phyloP scores from a whole-genome alignment of 2,797 vertebrate genomes.

The Distichodus sexfasciatus region DNA sequence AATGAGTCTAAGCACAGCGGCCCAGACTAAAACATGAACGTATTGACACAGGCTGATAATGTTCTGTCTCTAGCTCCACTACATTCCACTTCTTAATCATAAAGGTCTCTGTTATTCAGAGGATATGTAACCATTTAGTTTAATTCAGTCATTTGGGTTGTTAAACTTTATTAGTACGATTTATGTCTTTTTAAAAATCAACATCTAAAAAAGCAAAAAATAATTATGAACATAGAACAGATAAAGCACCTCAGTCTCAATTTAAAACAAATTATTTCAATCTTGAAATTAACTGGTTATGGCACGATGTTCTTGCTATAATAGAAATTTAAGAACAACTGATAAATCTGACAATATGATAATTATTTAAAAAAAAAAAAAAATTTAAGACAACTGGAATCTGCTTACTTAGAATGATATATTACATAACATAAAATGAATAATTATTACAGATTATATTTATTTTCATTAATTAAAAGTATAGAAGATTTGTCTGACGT shows the following conservation, averaged over 20 bases:
- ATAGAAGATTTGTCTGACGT: too few relatives aligned
- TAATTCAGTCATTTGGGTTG: too few relatives aligned
- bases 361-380: background rate
- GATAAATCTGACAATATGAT: too few relatives aligned
- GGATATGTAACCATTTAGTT: background rate
- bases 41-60: slow-evolving; percentile 55
- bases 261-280: background rate
- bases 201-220: too few relatives aligned
- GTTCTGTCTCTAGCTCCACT: slow-evolving; percentile 47
- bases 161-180: too few relatives aligned
- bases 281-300: background rate
- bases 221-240: background rate
- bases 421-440: too few relatives aligned
- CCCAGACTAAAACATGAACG: slow-evolving; percentile 58
- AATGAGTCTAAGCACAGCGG: slow-evolving; percentile 61
- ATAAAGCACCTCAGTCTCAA: background rate
- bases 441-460: background rate
- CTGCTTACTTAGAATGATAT: too few relatives aligned
- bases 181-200: too few relatives aligned
- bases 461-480: too few relatives aligned
- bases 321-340: background rate
- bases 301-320: background rate
- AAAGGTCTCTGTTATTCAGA: background rate
- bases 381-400: too few relatives aligned
- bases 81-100: background rate